Evolutionary conservation across 2,113 vertebrate genomes (phyloP).

Genomic region (Collichthys lucidus): DNA sequence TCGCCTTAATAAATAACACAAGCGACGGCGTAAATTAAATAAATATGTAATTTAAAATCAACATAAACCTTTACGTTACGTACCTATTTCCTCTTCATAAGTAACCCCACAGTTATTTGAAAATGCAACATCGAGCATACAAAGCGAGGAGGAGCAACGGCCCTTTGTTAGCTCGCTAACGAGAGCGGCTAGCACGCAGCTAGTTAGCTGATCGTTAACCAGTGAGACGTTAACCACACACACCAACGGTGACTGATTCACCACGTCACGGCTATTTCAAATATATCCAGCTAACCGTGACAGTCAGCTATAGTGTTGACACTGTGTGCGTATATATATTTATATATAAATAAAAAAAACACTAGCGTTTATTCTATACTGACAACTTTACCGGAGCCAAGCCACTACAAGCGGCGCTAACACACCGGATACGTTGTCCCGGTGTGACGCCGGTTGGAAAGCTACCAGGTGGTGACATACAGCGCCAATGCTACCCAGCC

Average conservation of each 20-base stretch:
- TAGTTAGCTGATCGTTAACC: conserved; percentile 72
- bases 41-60: not conserved
- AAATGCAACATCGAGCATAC: conserved; percentile 57
- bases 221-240: conserved; percentile 38
- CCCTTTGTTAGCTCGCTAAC: conserved; percentile 82
- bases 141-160: conserved; percentile 68
- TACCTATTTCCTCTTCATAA: conserved; percentile 3
- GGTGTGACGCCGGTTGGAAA: conserved; percentile 56
- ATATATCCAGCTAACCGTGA: not conserved
- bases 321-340: no score
- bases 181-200: conserved; percentile 54
- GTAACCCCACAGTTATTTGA: conserved; percentile 34
- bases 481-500: conserved; percentile 39
- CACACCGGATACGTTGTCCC: conserved; percentile 41
- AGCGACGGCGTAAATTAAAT: not conserved
- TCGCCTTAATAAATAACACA: not conserved
- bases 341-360: not conserved
- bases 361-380: not conserved
- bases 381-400: conserved; percentile 26
- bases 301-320: no score
- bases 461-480: conserved; percentile 33
- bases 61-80: not conserved
- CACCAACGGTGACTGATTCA: conserved; percentile 36
- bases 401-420: conserved; percentile 11
- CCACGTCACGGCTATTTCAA: conserved; percentile 46